phyloP scores from a whole-genome alignment of 2,888 invertebrate species.

The Polyommatus icarus region DNA sequence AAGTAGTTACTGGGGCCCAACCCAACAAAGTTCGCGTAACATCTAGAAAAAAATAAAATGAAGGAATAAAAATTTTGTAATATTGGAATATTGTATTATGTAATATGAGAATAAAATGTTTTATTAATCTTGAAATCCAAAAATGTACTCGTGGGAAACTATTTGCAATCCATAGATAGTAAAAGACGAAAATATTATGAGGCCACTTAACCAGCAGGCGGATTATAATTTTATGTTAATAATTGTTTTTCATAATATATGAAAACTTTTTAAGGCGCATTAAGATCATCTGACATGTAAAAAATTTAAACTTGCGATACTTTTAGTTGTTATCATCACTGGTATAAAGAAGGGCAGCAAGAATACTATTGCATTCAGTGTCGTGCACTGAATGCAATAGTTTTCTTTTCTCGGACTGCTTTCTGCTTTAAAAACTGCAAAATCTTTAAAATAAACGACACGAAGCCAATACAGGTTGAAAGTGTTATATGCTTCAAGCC shows the following conservation, averaged over 20 bases:
- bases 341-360: too few species aligned
- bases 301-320: too few species aligned
- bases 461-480: too few species aligned
- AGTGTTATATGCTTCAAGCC: too few species aligned
- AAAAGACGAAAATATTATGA: conserved; percentile 38
- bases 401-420: too few species aligned
- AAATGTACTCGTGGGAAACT: conserved; percentile 39
- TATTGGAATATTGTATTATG: not conserved
- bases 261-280: too few species aligned
- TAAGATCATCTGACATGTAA: too few species aligned
- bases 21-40: not conserved
- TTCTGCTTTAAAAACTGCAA: too few species aligned
- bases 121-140: conserved; percentile 35
- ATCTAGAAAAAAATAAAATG: not conserved
- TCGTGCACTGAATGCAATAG: too few species aligned
- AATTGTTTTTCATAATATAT: not conserved
- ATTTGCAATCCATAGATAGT: conserved; percentile 41
- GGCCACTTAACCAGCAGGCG: conserved; percentile 35
- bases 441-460: too few species aligned
- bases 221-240: not conserved
- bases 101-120: conserved; percentile 29
- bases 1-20: not conserved
- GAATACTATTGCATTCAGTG: too few species aligned
- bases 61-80: not conserved
- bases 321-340: too few species aligned